Percentiles rank a stretch among this genome's conserved stretches.
Conservation (phyloP, 2,888 invertebrate species). For the Leptarthrus brevirostris region DNA sequence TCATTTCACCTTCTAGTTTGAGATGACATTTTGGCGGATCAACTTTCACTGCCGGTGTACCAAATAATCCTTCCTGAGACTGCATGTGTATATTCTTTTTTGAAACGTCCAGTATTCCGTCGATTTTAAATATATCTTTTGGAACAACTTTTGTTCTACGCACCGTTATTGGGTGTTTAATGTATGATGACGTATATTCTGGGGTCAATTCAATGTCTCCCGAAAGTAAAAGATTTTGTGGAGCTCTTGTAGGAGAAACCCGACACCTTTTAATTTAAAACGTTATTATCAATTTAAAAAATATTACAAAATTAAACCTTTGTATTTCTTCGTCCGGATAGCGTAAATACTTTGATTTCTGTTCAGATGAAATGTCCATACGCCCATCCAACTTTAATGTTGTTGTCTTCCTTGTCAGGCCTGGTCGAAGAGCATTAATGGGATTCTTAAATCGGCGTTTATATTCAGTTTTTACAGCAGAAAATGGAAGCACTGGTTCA, state of each 20-base stretch:
- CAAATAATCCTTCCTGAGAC: neutral
- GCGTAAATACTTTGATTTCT: constrained; percentile 64
- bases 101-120: constrained; percentile 17
- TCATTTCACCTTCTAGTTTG: constrained; percentile 55
- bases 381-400: constrained; percentile 64
- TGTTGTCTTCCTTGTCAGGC: constrained; percentile 61
- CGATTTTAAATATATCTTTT: constrained; percentile 25
- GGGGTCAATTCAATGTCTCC: constrained; percentile 60
- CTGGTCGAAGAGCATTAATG: constrained; percentile 54
- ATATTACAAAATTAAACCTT: constrained; percentile 57
- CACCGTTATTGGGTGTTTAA: constrained; percentile 63
- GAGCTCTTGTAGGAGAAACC: constrained; percentile 61
- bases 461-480: constrained; percentile 62
- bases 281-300: neutral
- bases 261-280: constrained; percentile 59
- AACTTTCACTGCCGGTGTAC: constrained; percentile 5
- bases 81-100: constrained; percentile 19
- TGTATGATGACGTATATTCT: constrained; percentile 61
- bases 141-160: constrained; percentile 54
- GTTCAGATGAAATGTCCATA: constrained; percentile 64
- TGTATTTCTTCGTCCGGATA: constrained; percentile 63
- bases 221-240: constrained; percentile 60
- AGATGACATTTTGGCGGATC: constrained; percentile 59
- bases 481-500: constrained; percentile 61
- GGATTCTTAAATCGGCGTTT: constrained; percentile 52